Conservation (phyloP, 2,797 vertebrate species). For the Eremophila alpestris region DNA sequence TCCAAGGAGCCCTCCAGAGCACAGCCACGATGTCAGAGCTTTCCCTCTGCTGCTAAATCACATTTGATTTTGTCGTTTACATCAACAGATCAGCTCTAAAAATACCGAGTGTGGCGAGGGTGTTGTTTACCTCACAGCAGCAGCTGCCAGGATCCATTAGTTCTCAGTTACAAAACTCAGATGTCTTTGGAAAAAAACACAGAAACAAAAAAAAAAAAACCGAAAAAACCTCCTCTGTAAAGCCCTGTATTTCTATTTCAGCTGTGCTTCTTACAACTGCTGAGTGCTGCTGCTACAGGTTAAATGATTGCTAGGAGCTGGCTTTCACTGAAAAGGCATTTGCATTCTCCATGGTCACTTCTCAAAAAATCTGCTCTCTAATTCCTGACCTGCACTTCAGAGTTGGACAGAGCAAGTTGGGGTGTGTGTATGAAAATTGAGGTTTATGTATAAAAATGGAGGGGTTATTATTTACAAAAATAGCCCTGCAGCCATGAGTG, state of each 20-base stretch:
- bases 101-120: not conserved
- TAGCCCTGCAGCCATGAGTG: rapidly evolving
- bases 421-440: rapidly evolving
- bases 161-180: not conserved
- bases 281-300: not conserved
- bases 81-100: not conserved
- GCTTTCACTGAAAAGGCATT: not conserved
- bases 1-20: not conserved
- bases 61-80: not conserved
- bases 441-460: not conserved
- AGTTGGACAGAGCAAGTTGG: rapidly evolving
- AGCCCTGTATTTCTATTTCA: not conserved
- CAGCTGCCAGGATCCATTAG: not conserved
- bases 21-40: not conserved
- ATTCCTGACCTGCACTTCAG: rapidly evolving
- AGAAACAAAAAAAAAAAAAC: not conserved
- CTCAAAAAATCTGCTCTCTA: not conserved
- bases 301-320: rapidly evolving
- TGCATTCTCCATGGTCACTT: rapidly evolving
- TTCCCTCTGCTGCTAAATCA: not conserved
- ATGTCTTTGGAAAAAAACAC: not conserved
- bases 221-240: not conserved
- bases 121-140: not conserved
- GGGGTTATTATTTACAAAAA: not conserved
- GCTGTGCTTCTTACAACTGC: not conserved